A percentile compares a stretch with the other conserved stretches of the same genome.
phyloP scores from a whole-genome alignment of 2,888 invertebrate species.

The Erebia aethiops region DNA sequence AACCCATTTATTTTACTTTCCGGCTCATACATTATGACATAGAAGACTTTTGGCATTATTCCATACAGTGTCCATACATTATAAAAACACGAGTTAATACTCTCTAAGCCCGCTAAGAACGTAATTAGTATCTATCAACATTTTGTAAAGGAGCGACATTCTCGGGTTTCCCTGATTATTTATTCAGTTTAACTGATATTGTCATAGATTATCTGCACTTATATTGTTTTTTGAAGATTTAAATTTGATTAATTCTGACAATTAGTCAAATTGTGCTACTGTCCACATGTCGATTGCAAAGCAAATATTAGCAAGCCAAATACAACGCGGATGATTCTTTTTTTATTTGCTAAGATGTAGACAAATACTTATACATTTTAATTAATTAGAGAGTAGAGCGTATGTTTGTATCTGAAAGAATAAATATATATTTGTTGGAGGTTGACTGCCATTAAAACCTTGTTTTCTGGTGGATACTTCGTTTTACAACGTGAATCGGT shows the following conservation, averaged over 20 bases:
- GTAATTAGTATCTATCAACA: conserved; percentile 28
- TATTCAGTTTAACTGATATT: conserved; percentile 22
- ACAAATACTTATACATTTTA: background rate
- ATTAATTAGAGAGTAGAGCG: too few relatives aligned
- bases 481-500: too few relatives aligned
- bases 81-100: conserved; percentile 24
- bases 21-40: conserved; percentile 6
- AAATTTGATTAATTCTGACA: conserved; percentile 8
- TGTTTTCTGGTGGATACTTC: too few relatives aligned
- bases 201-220: conserved; percentile 20
- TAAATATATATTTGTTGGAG: too few relatives aligned
- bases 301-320: background rate
- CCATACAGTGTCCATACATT: conserved; percentile 23
- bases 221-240: conserved; percentile 19
- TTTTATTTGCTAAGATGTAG: background rate
- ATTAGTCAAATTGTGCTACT: background rate
- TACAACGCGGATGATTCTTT: background rate
- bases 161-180: conserved; percentile 25
- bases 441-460: background rate
- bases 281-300: background rate
- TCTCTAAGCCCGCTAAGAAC: conserved; percentile 23
- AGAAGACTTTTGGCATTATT: conserved; percentile 24
- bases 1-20: background rate
- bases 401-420: too few relatives aligned
- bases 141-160: conserved; percentile 23